Evolutionary conservation across 1,140 invertebrate genomes (phyloP).

Genomic region (Brachionus manjavacas): DNA sequence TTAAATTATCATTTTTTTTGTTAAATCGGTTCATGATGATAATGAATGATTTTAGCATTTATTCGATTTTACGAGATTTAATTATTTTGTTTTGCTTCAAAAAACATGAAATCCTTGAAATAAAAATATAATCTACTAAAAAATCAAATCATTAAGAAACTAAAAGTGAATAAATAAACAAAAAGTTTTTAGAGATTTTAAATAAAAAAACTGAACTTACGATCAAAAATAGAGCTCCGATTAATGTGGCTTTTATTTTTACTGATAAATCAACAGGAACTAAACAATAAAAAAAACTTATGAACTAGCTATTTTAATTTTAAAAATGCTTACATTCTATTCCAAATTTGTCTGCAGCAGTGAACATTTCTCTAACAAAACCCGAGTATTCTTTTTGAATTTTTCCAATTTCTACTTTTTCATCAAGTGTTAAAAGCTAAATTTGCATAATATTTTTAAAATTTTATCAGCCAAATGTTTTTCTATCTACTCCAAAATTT

Average conservation of each 20-base stretch:
- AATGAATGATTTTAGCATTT: no score
- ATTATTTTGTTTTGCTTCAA: not conserved
- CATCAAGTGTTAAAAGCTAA: constrained; percentile 4
- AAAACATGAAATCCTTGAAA: constrained; percentile 35
- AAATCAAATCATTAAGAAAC: no score
- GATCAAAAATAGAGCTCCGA: constrained; percentile 43
- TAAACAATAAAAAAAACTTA: constrained; percentile 38
- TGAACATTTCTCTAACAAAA: not conserved
- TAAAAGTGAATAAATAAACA: no score
- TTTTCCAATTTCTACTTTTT: not conserved
- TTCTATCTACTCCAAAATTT: not conserved
- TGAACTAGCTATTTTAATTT: not conserved
- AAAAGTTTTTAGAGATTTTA: not conserved
- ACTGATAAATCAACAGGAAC: constrained; percentile 48
- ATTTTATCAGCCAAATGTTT: not conserved
- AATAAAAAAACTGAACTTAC: not conserved
- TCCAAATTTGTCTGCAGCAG: constrained; percentile 1
- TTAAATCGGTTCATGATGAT: no score
- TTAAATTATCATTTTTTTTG: no score
- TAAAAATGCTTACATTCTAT: not conserved
- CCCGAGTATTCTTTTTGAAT: constrained; percentile 29
- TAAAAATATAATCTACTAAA: not conserved
- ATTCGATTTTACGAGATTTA: not conserved
- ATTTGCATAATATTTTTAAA: not conserved
- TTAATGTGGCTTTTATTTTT: constrained; percentile 35